phyloP scores from a whole-genome alignment of 2,888 invertebrate genomes.

The Apodemia mormo region DNA sequence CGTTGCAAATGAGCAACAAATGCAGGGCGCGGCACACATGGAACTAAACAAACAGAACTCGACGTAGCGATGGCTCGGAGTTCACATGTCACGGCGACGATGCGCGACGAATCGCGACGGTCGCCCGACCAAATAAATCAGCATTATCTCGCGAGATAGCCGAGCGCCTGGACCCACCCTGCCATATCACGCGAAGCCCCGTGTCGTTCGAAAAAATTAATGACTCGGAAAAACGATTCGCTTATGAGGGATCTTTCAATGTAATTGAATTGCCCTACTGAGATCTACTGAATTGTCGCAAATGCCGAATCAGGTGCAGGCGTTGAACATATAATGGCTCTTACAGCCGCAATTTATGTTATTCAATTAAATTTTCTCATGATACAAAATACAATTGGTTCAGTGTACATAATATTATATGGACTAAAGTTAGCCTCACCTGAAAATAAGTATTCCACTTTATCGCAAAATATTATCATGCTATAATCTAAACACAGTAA shows the following conservation, averaged over 20 bases:
- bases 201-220: slow-evolving; percentile 82
- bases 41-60: slow-evolving; percentile 60
- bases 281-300: slow-evolving; percentile 69
- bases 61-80: slow-evolving; percentile 53
- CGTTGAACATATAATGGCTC: slow-evolving; percentile 18
- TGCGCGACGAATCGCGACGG: slow-evolving; percentile 78
- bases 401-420: neutral
- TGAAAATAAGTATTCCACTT: no score
- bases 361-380: neutral
- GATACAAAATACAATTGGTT: neutral
- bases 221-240: slow-evolving; percentile 82
- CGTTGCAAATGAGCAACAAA: slow-evolving; percentile 72
- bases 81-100: slow-evolving; percentile 48
- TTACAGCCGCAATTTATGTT: neutral
- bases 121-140: slow-evolving; percentile 78
- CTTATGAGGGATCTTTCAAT: slow-evolving; percentile 82
- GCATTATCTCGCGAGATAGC: slow-evolving; percentile 82
- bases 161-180: slow-evolving; percentile 55
- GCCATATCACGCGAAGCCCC: slow-evolving; percentile 73
- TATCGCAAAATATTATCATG: no score
- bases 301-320: slow-evolving; percentile 53
- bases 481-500: no score
- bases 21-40: slow-evolving; percentile 37
- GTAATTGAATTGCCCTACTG: slow-evolving; percentile 80
- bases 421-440: no score